phyloP scores from a whole-genome alignment of 1,140 invertebrate genomes.

The Hyles vespertilio region DNA sequence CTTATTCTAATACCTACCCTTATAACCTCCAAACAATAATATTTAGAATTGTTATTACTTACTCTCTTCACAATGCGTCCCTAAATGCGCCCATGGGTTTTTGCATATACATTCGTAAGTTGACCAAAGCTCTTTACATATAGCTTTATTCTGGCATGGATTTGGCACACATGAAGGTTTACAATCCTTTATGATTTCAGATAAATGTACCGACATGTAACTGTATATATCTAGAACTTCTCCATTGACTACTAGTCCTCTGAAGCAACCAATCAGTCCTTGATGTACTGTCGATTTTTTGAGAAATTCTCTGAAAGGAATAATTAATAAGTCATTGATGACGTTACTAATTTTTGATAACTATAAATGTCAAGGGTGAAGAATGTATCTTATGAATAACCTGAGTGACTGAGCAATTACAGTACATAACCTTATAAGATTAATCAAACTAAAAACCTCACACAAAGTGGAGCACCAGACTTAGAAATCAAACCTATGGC shows the following conservation, averaged over 20 bases:
- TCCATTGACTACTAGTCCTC: constrained; percentile 93
- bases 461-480: no score
- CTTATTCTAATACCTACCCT: no score
- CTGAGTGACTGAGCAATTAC: no score
- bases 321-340: no score
- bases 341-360: no score
- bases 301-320: constrained; percentile 81
- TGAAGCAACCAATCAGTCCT: constrained; percentile 94
- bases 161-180: constrained; percentile 95
- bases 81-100: constrained; percentile 93
- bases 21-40: no score
- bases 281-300: constrained; percentile 88
- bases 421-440: no score
- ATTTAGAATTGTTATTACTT: constrained; percentile 50
- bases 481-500: no score
- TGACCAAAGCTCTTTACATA: constrained; percentile 94
- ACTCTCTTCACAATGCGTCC: constrained; percentile 93
- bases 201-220: constrained; percentile 94
- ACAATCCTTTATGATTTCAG: constrained; percentile 94
- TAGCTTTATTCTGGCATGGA: constrained; percentile 93
- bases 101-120: constrained; percentile 92
- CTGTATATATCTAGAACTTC: constrained; percentile 93
- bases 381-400: no score
- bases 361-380: no score
- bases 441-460: no score